Evolutionary conservation across 2,113 vertebrate species (phyloP).

Genomic region (Cacatua alba): DNA sequence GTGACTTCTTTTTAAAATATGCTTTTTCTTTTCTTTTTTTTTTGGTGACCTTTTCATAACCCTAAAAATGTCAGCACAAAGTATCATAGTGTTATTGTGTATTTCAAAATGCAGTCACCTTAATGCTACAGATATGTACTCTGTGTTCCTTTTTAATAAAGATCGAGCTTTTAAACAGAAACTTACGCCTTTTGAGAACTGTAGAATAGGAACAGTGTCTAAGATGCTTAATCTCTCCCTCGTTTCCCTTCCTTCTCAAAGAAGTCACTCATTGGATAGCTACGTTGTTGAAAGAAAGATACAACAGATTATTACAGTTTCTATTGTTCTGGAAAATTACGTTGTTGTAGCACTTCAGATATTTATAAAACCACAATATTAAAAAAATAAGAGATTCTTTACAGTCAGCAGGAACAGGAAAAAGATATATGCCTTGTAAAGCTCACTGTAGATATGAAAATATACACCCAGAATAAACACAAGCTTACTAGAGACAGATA

Average conservation of each 20-base stretch:
- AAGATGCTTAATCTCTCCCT: neutral
- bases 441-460: conserved; percentile 7
- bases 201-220: neutral
- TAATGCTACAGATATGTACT: neutral
- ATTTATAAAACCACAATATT: neutral
- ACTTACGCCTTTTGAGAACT: neutral
- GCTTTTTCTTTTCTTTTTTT: neutral
- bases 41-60: neutral
- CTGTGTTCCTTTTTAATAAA: neutral
- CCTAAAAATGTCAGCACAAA: neutral
- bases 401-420: neutral
- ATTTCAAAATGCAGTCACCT: neutral
- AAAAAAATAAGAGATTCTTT: neutral
- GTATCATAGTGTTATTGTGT: neutral
- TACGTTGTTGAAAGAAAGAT: neutral
- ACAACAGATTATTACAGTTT: neutral
- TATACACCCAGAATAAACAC: conserved; percentile 24
- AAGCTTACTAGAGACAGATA: conserved; percentile 33
- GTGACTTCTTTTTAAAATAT: neutral
- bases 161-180: neutral
- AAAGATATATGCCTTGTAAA: neutral
- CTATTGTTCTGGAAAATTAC: conserved; percentile 8
- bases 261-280: neutral
- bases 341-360: neutral
- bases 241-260: neutral